These are phyloP conservation scores for Telmatochromis sp. DNA, from an alignment of 2,113 vertebrate genomes.

Conservation along the genomic window DNA sequence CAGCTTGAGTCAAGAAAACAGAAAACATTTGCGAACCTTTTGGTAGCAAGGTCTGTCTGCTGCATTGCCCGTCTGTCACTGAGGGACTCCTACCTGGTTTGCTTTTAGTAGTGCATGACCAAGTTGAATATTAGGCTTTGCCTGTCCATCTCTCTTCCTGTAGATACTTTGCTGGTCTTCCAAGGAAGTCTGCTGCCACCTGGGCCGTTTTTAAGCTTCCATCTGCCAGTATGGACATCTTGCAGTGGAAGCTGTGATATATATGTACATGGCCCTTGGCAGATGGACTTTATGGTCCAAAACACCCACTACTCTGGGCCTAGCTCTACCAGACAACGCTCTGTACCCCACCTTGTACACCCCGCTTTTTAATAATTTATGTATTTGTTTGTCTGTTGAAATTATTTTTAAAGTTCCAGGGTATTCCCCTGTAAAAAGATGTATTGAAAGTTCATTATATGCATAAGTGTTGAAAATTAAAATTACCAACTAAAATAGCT, in stretches of 20 bases:
- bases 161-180: background rate
- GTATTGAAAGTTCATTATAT: background rate
- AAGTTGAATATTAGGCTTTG: background rate
- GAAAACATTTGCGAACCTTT: background rate
- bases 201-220: background rate
- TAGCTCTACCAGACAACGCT: background rate
- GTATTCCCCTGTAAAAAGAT: background rate
- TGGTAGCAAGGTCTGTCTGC: background rate
- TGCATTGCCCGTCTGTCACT: background rate
- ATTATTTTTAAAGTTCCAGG: background rate
- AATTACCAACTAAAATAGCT: background rate
- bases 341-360: background rate
- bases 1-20: background rate
- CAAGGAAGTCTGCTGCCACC: background rate
- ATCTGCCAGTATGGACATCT: background rate
- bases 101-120: background rate
- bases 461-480: background rate
- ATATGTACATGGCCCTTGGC: background rate
- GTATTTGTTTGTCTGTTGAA: background rate
- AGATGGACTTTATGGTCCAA: background rate
- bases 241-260: background rate
- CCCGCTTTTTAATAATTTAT: fast-evolving
- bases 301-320: background rate
- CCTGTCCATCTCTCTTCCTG: background rate
- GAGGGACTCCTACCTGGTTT: background rate